Evolutionary conservation across 2,797 vertebrate species (phyloP).

Genomic region (Garrulus glandarius): DNA sequence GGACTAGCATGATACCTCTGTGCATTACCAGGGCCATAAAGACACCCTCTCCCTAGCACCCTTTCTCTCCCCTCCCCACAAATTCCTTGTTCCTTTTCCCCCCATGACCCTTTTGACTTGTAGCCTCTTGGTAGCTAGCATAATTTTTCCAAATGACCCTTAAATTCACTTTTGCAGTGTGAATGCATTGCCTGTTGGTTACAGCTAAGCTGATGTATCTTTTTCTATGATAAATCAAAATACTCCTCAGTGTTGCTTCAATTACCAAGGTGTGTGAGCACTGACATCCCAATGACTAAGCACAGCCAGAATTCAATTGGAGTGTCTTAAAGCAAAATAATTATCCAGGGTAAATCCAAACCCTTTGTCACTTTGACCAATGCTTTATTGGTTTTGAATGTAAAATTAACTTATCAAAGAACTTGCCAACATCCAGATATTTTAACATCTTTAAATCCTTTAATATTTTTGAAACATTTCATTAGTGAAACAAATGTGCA

Average conservation of each 20-base stretch:
- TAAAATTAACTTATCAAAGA: conserved; percentile 53
- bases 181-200: conserved; percentile 16
- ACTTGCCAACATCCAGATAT: not conserved
- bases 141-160: not conserved
- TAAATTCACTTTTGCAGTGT: not conserved
- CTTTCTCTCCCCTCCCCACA: not conserved
- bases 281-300: conserved; percentile 11
- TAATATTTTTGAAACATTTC: not conserved
- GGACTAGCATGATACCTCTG: not conserved
- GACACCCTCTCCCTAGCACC: not conserved
- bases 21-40: not conserved
- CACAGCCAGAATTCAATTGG: conserved; percentile 50
- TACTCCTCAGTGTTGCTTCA: conserved; percentile 27
- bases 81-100: not conserved
- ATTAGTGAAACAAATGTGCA: not conserved
- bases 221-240: conserved; percentile 50
- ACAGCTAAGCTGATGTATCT: not conserved
- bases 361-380: conserved; percentile 31
- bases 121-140: not conserved
- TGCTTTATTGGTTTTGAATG: conserved; percentile 42
- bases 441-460: conserved; percentile 1
- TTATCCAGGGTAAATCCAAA: conserved; percentile 48
- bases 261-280: conserved; percentile 10
- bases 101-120: not conserved
- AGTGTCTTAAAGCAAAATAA: conserved; percentile 62